A percentile compares a stretch with the other conserved stretches of the same genome.
Evolutionary conservation across 2,113 vertebrate species (phyloP).

Genomic region (Psephotus haematonotus): DNA sequence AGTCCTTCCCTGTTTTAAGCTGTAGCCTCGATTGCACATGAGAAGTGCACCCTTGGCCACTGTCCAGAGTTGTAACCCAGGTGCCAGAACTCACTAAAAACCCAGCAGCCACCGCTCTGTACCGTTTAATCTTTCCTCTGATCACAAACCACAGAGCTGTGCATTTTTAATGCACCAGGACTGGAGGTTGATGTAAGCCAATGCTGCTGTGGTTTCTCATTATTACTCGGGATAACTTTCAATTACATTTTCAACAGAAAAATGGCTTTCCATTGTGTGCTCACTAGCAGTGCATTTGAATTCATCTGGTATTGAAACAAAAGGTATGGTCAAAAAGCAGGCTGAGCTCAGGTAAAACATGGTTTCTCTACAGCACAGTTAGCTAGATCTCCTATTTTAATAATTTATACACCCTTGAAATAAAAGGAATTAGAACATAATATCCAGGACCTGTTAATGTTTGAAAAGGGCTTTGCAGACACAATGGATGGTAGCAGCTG

Average conservation of each 20-base stretch:
- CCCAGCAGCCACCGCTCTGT: neutral
- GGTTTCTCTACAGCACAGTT: neutral
- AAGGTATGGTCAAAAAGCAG: neutral
- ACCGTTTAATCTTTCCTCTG: neutral
- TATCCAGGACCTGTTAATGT: neutral
- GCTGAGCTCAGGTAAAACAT: neutral
- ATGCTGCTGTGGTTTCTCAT: neutral
- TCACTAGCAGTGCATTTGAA: neutral
- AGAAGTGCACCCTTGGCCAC: neutral
- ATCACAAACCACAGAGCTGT: neutral
- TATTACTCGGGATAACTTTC: slow-evolving; percentile 3
- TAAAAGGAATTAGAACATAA: neutral
- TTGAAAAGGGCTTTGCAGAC: neutral
- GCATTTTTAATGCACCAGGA: neutral
- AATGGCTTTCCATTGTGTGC: neutral
- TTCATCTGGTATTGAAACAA: neutral
- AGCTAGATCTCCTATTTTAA: neutral
- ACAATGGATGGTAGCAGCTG: neutral
- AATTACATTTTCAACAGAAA: neutral
- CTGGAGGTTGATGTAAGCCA: neutral
- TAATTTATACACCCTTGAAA: neutral
- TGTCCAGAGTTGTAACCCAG: neutral
- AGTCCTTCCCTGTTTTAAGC: neutral
- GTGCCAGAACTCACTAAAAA: neutral
- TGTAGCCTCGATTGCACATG: neutral